phyloP scores from a whole-genome alignment of 1,140 invertebrate species.

The Melitaea cinxia region DNA sequence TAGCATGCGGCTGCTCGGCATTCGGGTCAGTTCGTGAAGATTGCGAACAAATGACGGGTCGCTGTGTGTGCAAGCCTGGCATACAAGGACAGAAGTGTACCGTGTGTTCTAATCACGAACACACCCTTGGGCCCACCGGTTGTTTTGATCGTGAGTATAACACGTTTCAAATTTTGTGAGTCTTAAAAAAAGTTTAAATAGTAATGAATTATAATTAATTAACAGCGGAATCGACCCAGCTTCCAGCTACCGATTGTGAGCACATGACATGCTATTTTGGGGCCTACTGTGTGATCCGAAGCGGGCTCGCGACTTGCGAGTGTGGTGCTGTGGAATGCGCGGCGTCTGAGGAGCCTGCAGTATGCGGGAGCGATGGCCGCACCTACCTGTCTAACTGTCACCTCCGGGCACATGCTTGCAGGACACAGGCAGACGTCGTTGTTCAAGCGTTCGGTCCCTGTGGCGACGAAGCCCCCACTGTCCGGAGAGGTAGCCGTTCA shows the following conservation, averaged over 20 bases:
- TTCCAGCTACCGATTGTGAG: constrained; percentile 86
- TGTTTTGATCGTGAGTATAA: constrained; percentile 87
- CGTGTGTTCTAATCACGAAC: constrained; percentile 89
- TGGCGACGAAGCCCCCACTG: constrained; percentile 69
- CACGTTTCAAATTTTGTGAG: not conserved
- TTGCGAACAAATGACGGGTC: constrained; percentile 93
- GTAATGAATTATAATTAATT: constrained; percentile 35
- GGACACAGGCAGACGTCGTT: constrained; percentile 89
- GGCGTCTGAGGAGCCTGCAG: constrained; percentile 71
- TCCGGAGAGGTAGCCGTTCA: constrained; percentile 73
- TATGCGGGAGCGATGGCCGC: constrained; percentile 91
- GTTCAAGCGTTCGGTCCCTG: constrained; percentile 90
- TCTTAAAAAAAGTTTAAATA: not conserved
- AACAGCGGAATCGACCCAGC: constrained; percentile 85
- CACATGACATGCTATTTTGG: constrained; percentile 92
- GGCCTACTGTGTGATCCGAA: constrained; percentile 88
- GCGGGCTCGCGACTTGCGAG: constrained; percentile 86
- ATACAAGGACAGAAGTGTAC: constrained; percentile 95
- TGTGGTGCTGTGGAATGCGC: constrained; percentile 84
- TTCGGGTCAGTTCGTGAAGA: constrained; percentile 88
- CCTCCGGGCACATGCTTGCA: constrained; percentile 88
- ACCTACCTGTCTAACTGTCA: constrained; percentile 89
- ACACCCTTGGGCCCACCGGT: constrained; percentile 88
- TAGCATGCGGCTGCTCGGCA: constrained; percentile 94
- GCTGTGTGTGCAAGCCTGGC: constrained; percentile 94